These are phyloP conservation scores for Tachyglossus aculeatus DNA, from an alignment of 2,797 vertebrate genomes.

Conservation along the genomic window DNA sequence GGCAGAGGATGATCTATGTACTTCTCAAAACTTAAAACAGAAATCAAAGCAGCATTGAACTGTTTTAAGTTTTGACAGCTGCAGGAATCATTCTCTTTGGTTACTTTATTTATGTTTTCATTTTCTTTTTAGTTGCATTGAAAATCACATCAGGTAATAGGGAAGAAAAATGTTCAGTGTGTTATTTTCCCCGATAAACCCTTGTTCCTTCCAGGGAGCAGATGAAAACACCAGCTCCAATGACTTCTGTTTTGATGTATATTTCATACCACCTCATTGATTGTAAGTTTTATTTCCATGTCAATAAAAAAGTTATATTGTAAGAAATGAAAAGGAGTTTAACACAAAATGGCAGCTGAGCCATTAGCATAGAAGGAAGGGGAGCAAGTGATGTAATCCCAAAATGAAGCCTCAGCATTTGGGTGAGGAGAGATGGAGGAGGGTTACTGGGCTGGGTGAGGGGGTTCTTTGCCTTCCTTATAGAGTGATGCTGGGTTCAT, in stretches of 20 bases:
- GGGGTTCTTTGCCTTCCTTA: too few species aligned
- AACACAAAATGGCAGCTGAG: slow-evolving; percentile 46
- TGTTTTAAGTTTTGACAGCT: slow-evolving; percentile 65
- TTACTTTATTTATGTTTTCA: slow-evolving; percentile 41
- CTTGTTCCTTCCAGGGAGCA: slow-evolving; percentile 43
- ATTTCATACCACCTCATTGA: slow-evolving; percentile 60
- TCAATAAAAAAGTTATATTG: slow-evolving; percentile 47
- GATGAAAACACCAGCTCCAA: slow-evolving; percentile 21
- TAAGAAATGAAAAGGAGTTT: slow-evolving; percentile 52
- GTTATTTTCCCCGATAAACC: not conserved
- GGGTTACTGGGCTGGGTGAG: too few species aligned
- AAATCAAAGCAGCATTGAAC: slow-evolving; percentile 56
- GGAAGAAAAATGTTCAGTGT: slow-evolving; percentile 44
- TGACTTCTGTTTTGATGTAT: slow-evolving; percentile 54
- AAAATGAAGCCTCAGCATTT: not conserved
- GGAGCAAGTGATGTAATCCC: not conserved
- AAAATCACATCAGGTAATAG: slow-evolving; percentile 49
- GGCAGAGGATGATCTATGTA: slow-evolving; percentile 46
- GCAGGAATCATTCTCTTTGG: slow-evolving; percentile 44
- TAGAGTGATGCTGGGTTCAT: too few species aligned
- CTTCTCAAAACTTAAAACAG: slow-evolving; percentile 59
- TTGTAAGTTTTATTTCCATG: slow-evolving; percentile 55
- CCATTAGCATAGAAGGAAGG: not conserved
- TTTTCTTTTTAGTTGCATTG: slow-evolving; percentile 57
- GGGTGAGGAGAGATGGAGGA: not conserved